Base-by-base conservation (phyloP, 2,797 vertebrate genomes). In the Sebastiscus tertius region DNA sequence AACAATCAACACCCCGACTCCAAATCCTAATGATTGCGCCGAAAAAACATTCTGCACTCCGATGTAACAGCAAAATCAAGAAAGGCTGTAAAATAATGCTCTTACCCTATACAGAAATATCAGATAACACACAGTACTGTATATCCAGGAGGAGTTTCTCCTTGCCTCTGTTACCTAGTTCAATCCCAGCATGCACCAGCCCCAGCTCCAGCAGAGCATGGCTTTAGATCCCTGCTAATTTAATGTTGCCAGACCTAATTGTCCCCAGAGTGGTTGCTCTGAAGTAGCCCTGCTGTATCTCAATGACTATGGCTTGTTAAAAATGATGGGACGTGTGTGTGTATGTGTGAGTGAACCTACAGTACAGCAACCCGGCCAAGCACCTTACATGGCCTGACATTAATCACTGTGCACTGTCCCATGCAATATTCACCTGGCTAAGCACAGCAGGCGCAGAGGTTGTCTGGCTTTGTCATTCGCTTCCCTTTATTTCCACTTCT, bases 391-490 rank as follows among this genome's bases (percentile, higher is more conserved):
- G 88, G 88, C 82, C 83, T 79, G 83, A 91, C 91, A 95, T 94
- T 91, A 94, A 95, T 93, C 93, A 93, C 85, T 80, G 89, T 82
- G 87, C 90, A 87, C 77, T 77, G 87, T 86, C 81, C 89, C 80
- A 84, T 90, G 88, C 82, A 88, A 92, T 93, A 91, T 89, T 90
- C 92, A 94, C 94, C 91, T 92, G 89, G 86, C 80, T 87, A 72
- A 94, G 91, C 92, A 85, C 79, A 85, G 83, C 24, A 55, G 90
- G 87, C 52, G 31, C 87, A 87, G 68, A 77, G 84, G 87, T 88
- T 83, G 83, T 83, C 80, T 84, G 80, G 67, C 86, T 83, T 74
- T 87, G 80, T 84, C 81, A 81, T 83, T 85, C 49, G 65, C 62
- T 61, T 84, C 61, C 34, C 80, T 89, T 80, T 85, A 84, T 82